phyloP scores from a whole-genome alignment of 2,113 vertebrate species.

The Cyphotilapia sp. region DNA sequence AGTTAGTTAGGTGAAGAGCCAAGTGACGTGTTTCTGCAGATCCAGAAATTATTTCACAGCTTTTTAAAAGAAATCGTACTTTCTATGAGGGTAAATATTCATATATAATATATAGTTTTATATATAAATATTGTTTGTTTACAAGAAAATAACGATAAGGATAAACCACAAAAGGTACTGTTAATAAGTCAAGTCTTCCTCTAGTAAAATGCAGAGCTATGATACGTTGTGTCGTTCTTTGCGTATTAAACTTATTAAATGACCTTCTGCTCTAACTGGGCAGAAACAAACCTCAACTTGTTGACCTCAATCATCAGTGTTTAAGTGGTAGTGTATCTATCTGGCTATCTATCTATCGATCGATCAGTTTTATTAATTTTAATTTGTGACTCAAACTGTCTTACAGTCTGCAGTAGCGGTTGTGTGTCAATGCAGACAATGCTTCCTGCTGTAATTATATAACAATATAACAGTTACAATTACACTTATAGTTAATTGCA shows the following conservation, averaged over 20 bases:
- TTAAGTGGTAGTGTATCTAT: neutral
- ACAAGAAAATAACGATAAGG: neutral
- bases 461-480: neutral
- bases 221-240: neutral
- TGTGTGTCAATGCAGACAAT: neutral
- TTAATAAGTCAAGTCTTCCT: neutral
- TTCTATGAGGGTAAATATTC: neutral
- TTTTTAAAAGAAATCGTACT: neutral
- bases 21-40: neutral
- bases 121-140: neutral
- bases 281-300: neutral
- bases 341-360: rapidly evolving
- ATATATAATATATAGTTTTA: neutral
- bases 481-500: rapidly evolving
- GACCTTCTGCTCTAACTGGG: neutral
- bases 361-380: neutral
- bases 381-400: neutral
- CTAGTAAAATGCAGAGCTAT: neutral
- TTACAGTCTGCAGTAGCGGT: neutral
- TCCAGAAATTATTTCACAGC: neutral
- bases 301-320: neutral
- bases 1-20: neutral
- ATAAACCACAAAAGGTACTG: neutral
- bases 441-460: neutral
- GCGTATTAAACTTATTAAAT: neutral